These are phyloP conservation scores for Papilio glaucus DNA, from an alignment of 1,140 invertebrate genomes.

Conservation along the genomic window DNA sequence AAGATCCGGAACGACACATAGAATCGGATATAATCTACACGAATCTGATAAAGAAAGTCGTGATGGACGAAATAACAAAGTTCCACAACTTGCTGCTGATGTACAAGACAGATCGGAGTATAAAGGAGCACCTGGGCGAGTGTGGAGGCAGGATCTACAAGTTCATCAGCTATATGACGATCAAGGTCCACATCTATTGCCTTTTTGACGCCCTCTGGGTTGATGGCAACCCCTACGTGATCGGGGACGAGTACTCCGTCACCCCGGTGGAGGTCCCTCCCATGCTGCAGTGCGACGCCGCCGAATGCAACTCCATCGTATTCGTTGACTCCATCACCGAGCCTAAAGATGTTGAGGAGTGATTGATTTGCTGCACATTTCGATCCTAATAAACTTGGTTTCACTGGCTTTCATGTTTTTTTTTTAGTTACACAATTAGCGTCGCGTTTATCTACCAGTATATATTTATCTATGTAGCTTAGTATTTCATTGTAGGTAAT, in stretches of 20 bases:
- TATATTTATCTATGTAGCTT: too few species aligned
- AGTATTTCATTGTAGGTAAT: too few species aligned
- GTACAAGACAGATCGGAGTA: slow-evolving; percentile 76
- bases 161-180: slow-evolving; percentile 78
- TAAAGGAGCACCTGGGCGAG: slow-evolving; percentile 76
- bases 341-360: slow-evolving; percentile 72
- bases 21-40: slow-evolving; percentile 78
- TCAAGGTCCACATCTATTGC: slow-evolving; percentile 77
- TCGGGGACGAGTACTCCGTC: slow-evolving; percentile 76
- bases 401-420: background rate
- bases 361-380: slow-evolving; percentile 29
- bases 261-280: slow-evolving; percentile 74
- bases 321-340: slow-evolving; percentile 77
- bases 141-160: slow-evolving; percentile 77
- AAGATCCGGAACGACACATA: slow-evolving; percentile 75
- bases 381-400: slow-evolving; percentile 34
- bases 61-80: slow-evolving; percentile 79
- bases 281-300: slow-evolving; percentile 73
- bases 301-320: slow-evolving; percentile 74
- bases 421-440: background rate
- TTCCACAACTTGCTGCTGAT: slow-evolving; percentile 74
- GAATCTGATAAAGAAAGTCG: slow-evolving; percentile 74
- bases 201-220: slow-evolving; percentile 76
- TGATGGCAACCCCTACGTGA: slow-evolving; percentile 77
- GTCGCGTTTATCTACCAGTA: too few species aligned